These are phyloP conservation scores for Sminthurinus aureus DNA, from an alignment of 2,888 invertebrate species.

Conservation along the genomic window DNA sequence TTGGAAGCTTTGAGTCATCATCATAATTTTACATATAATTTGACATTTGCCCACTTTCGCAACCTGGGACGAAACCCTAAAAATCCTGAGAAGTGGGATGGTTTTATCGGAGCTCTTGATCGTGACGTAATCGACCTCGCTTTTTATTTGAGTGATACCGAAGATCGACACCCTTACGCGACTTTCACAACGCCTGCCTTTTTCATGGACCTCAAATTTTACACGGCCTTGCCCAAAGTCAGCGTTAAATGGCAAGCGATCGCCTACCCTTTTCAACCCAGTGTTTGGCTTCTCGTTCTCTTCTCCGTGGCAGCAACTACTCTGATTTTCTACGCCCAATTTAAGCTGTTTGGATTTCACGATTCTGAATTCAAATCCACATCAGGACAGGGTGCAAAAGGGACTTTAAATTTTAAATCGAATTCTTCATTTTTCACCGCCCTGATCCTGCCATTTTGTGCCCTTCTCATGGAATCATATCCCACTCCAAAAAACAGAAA, in stretches of 20 bases:
- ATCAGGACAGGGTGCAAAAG: neutral
- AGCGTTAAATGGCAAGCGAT: constrained; percentile 16
- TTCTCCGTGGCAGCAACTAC: neutral
- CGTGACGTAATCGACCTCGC: neutral
- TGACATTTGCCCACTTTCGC: neutral
- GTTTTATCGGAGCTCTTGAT: neutral
- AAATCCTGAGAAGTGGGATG: neutral
- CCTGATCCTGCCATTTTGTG: neutral
- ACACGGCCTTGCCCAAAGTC: neutral
- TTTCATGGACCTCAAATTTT: neutral
- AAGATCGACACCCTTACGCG: neutral
- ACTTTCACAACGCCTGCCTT: neutral
- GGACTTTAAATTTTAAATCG: neutral
- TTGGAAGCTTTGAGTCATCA: neutral
- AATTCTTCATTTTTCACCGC: neutral
- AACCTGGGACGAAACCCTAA: neutral
- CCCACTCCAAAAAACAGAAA: neutral
- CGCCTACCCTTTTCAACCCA: neutral
- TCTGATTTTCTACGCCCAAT: neutral
- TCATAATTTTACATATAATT: neutral
- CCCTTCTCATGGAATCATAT: neutral
- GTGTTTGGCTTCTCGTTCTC: neutral
- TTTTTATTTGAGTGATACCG: neutral
- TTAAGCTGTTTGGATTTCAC: neutral
- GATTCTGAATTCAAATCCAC: neutral